Conservation (phyloP, 2,113 vertebrate species). For the Papio anubis region DNA sequence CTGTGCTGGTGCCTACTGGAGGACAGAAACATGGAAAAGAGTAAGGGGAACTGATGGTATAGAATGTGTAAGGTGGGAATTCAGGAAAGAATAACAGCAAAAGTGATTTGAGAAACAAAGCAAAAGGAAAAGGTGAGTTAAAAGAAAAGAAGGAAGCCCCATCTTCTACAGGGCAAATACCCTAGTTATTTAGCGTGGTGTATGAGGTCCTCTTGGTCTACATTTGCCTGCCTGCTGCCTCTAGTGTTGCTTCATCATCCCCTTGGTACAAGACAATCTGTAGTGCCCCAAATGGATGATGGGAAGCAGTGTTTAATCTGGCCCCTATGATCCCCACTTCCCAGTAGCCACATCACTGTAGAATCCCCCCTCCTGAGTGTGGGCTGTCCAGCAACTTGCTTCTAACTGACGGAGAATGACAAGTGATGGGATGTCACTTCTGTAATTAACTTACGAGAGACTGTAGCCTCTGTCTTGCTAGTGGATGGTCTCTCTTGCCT, state of each 20-base stretch:
- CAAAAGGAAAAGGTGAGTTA: neutral
- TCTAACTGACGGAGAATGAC: neutral
- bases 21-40: neutral
- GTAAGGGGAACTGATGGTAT: accelerated
- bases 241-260: accelerated
- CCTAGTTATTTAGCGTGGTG: neutral
- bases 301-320: neutral
- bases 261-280: neutral
- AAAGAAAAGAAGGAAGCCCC: neutral
- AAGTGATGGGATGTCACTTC: neutral
- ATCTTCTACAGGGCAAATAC: too few species aligned
- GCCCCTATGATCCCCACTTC: neutral
- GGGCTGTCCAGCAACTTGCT: neutral
- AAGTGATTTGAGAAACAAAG: neutral
- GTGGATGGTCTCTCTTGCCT: neutral
- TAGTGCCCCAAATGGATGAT: neutral
- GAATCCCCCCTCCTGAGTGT: neutral
- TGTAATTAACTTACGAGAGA: too few species aligned
- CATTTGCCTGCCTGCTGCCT: neutral
- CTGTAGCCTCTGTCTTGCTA: neutral
- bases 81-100: neutral
- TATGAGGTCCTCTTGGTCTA: neutral
- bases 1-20: too few species aligned
- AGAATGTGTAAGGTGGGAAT: neutral
- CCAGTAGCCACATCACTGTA: neutral